Percentiles rank a stretch among this genome's conserved stretches.
Conservation (phyloP, 2,797 vertebrate genomes). For the Spinus olivaceus region DNA sequence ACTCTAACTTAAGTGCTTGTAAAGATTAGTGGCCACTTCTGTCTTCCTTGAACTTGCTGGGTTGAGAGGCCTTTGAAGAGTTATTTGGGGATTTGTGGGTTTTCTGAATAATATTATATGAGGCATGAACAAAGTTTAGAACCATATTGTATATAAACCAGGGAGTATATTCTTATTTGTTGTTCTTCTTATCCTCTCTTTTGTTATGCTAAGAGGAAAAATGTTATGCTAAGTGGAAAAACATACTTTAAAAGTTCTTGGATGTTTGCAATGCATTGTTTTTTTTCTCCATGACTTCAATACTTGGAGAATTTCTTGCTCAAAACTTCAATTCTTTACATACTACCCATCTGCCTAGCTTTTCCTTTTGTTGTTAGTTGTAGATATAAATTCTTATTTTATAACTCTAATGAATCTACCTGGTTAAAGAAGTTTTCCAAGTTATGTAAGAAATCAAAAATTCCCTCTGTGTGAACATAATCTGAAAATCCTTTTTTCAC, state of each 20-base stretch:
- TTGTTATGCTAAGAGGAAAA: not conserved
- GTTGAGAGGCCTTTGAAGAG: not conserved
- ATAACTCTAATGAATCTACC: not conserved
- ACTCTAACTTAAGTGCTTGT: not conserved
- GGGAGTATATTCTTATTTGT: not conserved
- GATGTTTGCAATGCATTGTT: not conserved
- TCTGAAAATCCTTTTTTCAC: not conserved
- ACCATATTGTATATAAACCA: not conserved
- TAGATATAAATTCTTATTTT: not conserved
- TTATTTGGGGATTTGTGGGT: not conserved
- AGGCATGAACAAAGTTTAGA: conserved; percentile 4
- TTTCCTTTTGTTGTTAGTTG: not conserved
- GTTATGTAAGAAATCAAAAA: not conserved
- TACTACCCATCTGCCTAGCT: not conserved
- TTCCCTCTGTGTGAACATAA: not conserved
- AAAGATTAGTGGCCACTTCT: not conserved
- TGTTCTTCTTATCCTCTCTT: not conserved
- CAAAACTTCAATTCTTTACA: not conserved
- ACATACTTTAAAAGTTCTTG: not conserved
- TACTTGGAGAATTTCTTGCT: not conserved
- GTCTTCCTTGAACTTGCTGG: not conserved
- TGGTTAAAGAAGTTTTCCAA: not conserved
- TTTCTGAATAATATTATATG: not conserved
- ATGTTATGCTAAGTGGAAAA: not conserved
- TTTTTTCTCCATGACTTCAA: not conserved